Evolutionary conservation across 2,888 invertebrate genomes (phyloP).

Genomic region (Sipha maydis): DNA sequence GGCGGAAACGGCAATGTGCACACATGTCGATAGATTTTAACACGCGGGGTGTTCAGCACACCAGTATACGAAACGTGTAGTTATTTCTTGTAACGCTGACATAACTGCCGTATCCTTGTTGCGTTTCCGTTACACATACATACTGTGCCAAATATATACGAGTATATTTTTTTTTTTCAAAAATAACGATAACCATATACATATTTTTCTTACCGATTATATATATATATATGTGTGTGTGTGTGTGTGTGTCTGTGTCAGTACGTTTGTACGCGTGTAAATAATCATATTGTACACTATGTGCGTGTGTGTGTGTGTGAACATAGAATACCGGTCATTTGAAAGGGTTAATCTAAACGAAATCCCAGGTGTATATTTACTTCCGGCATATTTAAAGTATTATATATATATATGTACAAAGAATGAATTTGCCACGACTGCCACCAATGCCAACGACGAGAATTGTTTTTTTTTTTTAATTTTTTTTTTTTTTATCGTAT

Average conservation of each 20-base stretch:
- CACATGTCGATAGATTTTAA: slow-evolving; percentile 54
- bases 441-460: slow-evolving; percentile 17
- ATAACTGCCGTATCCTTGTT: not conserved
- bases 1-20: slow-evolving; percentile 51
- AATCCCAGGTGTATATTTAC: slow-evolving; percentile 52
- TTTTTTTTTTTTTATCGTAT: not conserved
- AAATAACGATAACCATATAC: slow-evolving; percentile 53
- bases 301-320: not conserved
- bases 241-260: no score
- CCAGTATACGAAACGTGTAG: slow-evolving; percentile 5
- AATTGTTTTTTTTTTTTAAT: slow-evolving; percentile 43
- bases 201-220: not conserved
- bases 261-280: no score
- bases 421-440: slow-evolving; percentile 34
- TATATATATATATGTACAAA: slow-evolving; percentile 13
- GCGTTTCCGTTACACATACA: slow-evolving; percentile 40
- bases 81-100: slow-evolving; percentile 22
- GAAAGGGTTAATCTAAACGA: slow-evolving; percentile 40
- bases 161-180: not conserved
- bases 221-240: not conserved
- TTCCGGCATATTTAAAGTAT: slow-evolving; percentile 35
- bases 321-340: slow-evolving; percentile 9
- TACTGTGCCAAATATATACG: slow-evolving; percentile 14
- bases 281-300: not conserved
- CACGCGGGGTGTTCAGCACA: slow-evolving; percentile 39